phyloP scores from a whole-genome alignment of 2,113 vertebrate species.

The Eidolon helvum region DNA sequence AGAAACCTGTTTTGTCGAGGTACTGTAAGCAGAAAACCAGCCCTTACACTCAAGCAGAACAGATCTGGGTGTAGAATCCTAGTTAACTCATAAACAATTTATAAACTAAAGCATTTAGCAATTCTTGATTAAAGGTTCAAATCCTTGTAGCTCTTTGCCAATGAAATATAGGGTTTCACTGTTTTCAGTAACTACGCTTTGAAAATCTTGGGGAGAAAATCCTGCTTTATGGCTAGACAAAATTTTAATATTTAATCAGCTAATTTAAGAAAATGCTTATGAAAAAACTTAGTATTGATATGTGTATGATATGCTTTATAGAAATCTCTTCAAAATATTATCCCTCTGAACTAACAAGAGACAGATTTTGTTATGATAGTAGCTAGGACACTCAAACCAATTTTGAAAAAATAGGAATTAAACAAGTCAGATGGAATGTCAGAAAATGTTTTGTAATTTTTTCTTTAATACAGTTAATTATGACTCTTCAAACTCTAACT shows the following conservation, averaged over 20 bases:
- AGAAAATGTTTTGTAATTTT: neutral
- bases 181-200: conserved; percentile 65
- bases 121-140: conserved; percentile 78
- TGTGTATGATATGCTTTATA: neutral
- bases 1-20: conserved; percentile 7
- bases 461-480: neutral
- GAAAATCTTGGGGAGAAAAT: conserved; percentile 15
- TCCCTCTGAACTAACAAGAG: neutral
- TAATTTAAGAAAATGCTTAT: conserved; percentile 40
- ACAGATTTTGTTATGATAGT: neutral
- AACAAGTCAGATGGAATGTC: neutral
- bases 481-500: neutral
- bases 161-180: conserved; percentile 75
- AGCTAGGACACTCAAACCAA: conserved; percentile 18
- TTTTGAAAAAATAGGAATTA: neutral
- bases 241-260: conserved; percentile 66
- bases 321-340: conserved; percentile 36
- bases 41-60: conserved; percentile 70
- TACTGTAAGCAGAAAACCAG: conserved; percentile 57
- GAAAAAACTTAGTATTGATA: conserved; percentile 13
- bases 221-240: neutral
- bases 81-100: conserved; percentile 78
- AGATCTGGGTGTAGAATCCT: conserved; percentile 68
- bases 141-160: conserved; percentile 66
- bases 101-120: conserved; percentile 74